Conservation (phyloP, 2,888 invertebrate genomes). For the Drosophila longiperda region DNA sequence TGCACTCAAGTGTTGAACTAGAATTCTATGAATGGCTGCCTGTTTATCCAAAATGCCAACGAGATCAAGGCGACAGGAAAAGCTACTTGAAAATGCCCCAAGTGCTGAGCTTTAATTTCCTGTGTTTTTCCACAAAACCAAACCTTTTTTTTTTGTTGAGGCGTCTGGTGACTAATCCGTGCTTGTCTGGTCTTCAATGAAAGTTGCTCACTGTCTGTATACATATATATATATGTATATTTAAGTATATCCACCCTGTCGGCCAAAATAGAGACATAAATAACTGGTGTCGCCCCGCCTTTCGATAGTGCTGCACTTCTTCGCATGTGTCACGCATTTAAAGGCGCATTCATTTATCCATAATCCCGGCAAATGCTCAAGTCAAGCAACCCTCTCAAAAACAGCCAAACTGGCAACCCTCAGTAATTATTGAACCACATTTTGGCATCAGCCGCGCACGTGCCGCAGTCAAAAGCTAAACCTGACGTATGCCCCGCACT, state of each 20-base stretch:
- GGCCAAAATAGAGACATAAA: constrained; percentile 67
- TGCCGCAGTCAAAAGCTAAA: constrained; percentile 52
- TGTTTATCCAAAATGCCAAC: constrained; percentile 2
- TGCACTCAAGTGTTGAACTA: constrained; percentile 32
- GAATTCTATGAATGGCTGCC: neutral
- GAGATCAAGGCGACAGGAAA: neutral
- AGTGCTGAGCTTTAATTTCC: constrained; percentile 33
- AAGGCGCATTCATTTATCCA: constrained; percentile 37
- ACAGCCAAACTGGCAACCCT: constrained; percentile 27
- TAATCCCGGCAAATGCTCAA: constrained; percentile 44
- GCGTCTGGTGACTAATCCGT: constrained; percentile 50
- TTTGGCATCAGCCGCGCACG: constrained; percentile 32
- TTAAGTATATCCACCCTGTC: constrained; percentile 27
- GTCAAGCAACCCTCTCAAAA: constrained; percentile 31
- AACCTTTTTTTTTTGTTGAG: neutral
- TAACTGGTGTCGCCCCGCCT: constrained; percentile 42
- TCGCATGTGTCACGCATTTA: constrained; percentile 45
- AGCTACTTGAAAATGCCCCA: constrained; percentile 16
- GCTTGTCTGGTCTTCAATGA: constrained; percentile 8
- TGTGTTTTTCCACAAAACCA: constrained; percentile 3
- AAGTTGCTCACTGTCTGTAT: constrained; percentile 25
- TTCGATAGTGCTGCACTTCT: constrained; percentile 33
- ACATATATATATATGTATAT: neutral
- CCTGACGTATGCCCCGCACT: constrained; percentile 10
- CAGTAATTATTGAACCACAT: constrained; percentile 29